phyloP scores from a whole-genome alignment of 2,888 invertebrate genomes.

The Caenorhabditis doughertyi region DNA sequence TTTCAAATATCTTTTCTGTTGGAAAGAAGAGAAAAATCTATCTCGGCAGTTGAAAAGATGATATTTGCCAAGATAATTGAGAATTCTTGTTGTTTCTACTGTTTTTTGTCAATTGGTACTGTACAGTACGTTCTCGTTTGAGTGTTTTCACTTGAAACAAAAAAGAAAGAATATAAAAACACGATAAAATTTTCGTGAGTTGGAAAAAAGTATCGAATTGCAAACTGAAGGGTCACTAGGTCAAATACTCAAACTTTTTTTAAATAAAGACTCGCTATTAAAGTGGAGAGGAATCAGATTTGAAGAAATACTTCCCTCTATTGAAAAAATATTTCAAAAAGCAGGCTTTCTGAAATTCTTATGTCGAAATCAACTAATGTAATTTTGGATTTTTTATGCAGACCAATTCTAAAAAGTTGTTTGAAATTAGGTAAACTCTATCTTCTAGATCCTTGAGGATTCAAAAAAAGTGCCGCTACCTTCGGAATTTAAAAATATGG shows the following conservation, averaged over 20 bases:
- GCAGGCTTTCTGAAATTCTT: no score
- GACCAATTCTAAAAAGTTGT: no score
- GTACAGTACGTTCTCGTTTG: not conserved
- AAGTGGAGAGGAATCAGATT: not conserved
- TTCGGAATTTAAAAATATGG: no score
- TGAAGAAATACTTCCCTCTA: no score
- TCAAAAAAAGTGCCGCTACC: no score
- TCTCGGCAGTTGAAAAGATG: slow-evolving; percentile 3
- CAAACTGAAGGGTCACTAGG: slow-evolving; percentile 3
- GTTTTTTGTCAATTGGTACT: not conserved
- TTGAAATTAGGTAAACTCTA: no score
- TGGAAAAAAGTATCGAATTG: slow-evolving; percentile 13
- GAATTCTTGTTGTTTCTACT: slow-evolving; percentile 10
- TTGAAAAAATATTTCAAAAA: no score
- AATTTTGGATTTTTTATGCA: no score
- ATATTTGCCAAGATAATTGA: slow-evolving; percentile 14
- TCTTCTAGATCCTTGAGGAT: no score
- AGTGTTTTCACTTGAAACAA: slow-evolving; percentile 6
- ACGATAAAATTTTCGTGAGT: not conserved
- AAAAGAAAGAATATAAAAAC: slow-evolving; percentile 6
- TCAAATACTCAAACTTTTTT: not conserved
- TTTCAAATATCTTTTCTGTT: not conserved
- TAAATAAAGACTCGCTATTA: no score
- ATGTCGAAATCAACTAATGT: no score
- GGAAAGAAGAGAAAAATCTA: not conserved